Percentiles rank a stretch among this genome's conserved stretches.
Evolutionary conservation across 2,113 vertebrate genomes (phyloP).

Genomic region (Hemicordylus capensis): DNA sequence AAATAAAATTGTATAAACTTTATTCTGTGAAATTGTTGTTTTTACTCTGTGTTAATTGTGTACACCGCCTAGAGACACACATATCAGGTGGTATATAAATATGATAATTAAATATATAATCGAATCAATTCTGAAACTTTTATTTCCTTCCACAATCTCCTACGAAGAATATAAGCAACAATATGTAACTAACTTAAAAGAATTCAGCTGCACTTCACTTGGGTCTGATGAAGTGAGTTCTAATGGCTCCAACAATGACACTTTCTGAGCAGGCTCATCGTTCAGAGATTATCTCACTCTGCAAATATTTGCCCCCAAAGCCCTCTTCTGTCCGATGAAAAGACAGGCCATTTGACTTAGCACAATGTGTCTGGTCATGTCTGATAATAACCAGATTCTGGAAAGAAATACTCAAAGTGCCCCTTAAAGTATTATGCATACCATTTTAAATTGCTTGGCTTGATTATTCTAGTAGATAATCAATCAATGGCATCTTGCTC

Average conservation of each 20-base stretch:
- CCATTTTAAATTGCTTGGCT: background rate
- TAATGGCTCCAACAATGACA: slow-evolving; percentile 44
- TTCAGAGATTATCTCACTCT: slow-evolving; percentile 44
- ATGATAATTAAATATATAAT: too few species aligned
- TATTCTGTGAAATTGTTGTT: too few species aligned
- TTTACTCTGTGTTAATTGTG: too few species aligned
- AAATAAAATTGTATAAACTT: too few species aligned
- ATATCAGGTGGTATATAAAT: too few species aligned
- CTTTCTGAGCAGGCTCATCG: slow-evolving; percentile 46
- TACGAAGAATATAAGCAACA: slow-evolving; percentile 27
- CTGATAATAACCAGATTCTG: slow-evolving; percentile 38
- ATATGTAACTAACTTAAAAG: slow-evolving; percentile 50
- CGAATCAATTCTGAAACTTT: background rate
- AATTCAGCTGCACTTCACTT: slow-evolving; percentile 49
- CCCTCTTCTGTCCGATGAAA: slow-evolving; percentile 23
- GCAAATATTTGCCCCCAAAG: slow-evolving; percentile 60
- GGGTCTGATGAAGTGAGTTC: slow-evolving; percentile 37
- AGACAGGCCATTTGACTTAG: slow-evolving; percentile 30
- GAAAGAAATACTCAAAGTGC: slow-evolving; percentile 19
- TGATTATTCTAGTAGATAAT: slow-evolving; percentile 8
- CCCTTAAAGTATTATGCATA: background rate
- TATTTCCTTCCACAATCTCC: slow-evolving; percentile 11
- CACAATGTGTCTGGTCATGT: slow-evolving; percentile 34
- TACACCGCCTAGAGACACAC: too few species aligned
- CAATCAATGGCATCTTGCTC: slow-evolving; percentile 20